Evolutionary conservation across 2,888 invertebrate species (phyloP).

Genomic region (Crocallis elinguaria): DNA sequence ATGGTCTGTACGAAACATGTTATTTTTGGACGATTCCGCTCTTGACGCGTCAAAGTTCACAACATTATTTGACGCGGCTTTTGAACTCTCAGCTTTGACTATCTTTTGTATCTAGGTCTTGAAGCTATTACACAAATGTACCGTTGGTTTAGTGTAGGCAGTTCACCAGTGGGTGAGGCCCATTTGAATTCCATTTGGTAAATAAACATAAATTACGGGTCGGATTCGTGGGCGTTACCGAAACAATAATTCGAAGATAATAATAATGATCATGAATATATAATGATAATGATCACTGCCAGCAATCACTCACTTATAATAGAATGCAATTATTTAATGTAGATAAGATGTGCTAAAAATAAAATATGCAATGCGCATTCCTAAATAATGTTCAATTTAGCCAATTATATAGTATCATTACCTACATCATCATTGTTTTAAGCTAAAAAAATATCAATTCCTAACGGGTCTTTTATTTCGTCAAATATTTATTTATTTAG

Average conservation of each 20-base stretch:
- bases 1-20: slow-evolving; percentile 10
- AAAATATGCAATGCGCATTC: neutral
- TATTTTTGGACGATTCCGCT: neutral
- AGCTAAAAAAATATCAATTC: no score
- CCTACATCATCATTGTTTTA: no score
- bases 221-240: slow-evolving; percentile 10
- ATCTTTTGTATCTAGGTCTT: neutral
- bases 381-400: no score
- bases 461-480: no score
- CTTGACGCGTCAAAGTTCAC: neutral
- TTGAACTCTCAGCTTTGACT: slow-evolving; percentile 3
- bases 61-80: slow-evolving; percentile 3
- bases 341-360: neutral
- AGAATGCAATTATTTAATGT: neutral
- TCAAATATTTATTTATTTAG: no score
- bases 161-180: slow-evolving; percentile 6
- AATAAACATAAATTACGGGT: neutral
- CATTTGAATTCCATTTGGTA: neutral
- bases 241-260: slow-evolving; percentile 2
- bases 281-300: slow-evolving; percentile 11
- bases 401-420: no score
- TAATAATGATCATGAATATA: slow-evolving; percentile 1
- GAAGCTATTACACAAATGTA: neutral
- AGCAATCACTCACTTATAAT: slow-evolving; percentile 3
- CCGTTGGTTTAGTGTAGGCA: slow-evolving; percentile 6